Conservation (phyloP, 2,888 invertebrate genomes). For the Strigamia transsilvanica region DNA sequence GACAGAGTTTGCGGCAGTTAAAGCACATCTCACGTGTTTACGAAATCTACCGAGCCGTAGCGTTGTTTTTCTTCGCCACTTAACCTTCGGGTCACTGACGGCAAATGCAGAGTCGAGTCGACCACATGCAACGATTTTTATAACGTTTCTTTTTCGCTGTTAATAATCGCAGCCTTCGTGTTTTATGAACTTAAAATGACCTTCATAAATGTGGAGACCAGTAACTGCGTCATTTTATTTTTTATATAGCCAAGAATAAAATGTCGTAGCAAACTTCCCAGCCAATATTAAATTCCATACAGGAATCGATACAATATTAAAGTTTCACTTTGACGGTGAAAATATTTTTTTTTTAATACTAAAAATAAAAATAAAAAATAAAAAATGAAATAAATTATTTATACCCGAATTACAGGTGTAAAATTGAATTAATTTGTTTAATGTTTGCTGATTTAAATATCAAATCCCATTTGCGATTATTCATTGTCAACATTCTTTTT, state of each 20-base stretch:
- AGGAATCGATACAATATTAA: not conserved
- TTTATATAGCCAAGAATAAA: slow-evolving; percentile 24
- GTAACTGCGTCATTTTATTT: slow-evolving; percentile 34
- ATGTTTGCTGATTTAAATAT: not conserved
- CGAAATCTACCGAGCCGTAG: slow-evolving; percentile 8
- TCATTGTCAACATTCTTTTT: slow-evolving; percentile 21
- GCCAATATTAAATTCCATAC: slow-evolving; percentile 36
- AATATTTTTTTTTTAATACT: not conserved
- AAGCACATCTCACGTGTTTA: slow-evolving; percentile 24
- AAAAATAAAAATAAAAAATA: not conserved
- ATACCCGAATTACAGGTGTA: not conserved
- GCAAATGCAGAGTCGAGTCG: not conserved
- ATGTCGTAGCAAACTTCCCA: slow-evolving; percentile 39
- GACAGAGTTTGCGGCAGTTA: slow-evolving; percentile 5
- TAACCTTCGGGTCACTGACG: slow-evolving; percentile 37
- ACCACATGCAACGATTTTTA: slow-evolving; percentile 32
- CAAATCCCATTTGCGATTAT: not conserved
- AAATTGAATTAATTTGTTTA: not conserved
- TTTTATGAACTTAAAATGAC: slow-evolving; percentile 49
- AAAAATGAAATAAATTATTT: not conserved
- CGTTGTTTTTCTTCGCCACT: slow-evolving; percentile 34
- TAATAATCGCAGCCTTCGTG: slow-evolving; percentile 23
- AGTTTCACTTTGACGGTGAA: not conserved
- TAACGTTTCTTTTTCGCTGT: not conserved
- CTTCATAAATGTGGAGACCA: slow-evolving; percentile 23